Conservation (phyloP, 2,113 vertebrate genomes). For the Cyphomyrus plagiostoma region DNA sequence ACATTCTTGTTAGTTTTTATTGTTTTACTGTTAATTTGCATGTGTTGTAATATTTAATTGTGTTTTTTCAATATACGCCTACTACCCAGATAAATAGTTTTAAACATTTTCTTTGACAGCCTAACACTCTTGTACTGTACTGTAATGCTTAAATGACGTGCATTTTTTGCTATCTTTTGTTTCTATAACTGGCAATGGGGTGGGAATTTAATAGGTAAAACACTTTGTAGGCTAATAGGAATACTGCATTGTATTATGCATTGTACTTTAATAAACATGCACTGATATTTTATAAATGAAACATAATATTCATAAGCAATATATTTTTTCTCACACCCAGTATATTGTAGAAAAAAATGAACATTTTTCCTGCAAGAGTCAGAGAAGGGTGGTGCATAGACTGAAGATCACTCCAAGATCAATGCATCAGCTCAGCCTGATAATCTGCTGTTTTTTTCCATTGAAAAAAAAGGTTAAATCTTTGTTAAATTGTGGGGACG, state of each 20-base stretch:
- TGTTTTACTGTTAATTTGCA: neutral
- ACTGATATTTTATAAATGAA: neutral
- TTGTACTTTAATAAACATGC: neutral
- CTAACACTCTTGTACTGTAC: neutral
- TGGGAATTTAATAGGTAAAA: neutral
- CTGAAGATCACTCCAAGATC: neutral
- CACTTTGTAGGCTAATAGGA: neutral
- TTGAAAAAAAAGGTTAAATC: neutral
- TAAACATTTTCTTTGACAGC: neutral
- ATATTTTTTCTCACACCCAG: neutral
- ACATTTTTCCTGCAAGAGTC: neutral
- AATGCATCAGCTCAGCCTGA: neutral
- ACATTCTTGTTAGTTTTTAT: neutral
- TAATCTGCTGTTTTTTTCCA: neutral
- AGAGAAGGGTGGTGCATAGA: neutral
- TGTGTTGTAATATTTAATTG: neutral
- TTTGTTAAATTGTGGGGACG: neutral
- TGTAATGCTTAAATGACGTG: neutral
- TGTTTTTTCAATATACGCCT: neutral
- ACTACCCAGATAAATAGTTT: neutral
- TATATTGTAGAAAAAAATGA: neutral
- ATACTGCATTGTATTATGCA: neutral
- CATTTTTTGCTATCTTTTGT: neutral
- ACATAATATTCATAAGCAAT: neutral
- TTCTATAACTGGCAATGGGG: neutral